Evolutionary conservation across 2,888 invertebrate genomes (phyloP).

Genomic region (Meghimatium bilineatum): DNA sequence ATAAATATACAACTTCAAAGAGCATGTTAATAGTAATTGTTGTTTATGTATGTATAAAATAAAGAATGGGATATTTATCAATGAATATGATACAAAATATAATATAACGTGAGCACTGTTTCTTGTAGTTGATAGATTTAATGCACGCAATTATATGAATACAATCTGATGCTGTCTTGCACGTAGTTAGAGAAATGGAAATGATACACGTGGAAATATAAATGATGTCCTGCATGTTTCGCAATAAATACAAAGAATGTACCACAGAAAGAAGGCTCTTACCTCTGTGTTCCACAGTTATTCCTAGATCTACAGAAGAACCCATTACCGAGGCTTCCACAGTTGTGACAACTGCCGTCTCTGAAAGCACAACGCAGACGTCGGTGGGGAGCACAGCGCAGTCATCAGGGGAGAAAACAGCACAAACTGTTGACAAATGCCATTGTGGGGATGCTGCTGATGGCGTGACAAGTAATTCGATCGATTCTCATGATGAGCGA

Average conservation of each 20-base stretch:
- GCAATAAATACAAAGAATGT: not conserved
- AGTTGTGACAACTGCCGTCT: not conserved
- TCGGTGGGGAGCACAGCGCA: not conserved
- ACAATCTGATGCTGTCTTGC: not conserved
- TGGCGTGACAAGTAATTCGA: constrained; percentile 1
- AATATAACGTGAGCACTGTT: not conserved
- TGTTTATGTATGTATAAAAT: no score
- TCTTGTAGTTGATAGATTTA: no score
- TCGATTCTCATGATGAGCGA: not conserved
- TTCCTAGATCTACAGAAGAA: not conserved
- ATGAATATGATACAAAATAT: not conserved
- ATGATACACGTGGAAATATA: not conserved
- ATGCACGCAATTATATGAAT: not conserved
- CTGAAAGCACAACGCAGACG: not conserved
- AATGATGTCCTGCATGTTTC: constrained; percentile 10
- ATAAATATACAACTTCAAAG: no score
- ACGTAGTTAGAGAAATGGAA: not conserved
- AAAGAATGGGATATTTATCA: not conserved
- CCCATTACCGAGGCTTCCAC: constrained; percentile 1
- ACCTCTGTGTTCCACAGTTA: constrained; percentile 43
- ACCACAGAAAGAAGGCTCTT: constrained; percentile 18
- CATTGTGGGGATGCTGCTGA: not conserved
- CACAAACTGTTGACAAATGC: constrained; percentile 3
- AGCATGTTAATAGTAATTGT: no score
- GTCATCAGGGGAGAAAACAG: not conserved